Conservation (phyloP, 2,888 invertebrate species). For the Ametastegia equiseti region DNA sequence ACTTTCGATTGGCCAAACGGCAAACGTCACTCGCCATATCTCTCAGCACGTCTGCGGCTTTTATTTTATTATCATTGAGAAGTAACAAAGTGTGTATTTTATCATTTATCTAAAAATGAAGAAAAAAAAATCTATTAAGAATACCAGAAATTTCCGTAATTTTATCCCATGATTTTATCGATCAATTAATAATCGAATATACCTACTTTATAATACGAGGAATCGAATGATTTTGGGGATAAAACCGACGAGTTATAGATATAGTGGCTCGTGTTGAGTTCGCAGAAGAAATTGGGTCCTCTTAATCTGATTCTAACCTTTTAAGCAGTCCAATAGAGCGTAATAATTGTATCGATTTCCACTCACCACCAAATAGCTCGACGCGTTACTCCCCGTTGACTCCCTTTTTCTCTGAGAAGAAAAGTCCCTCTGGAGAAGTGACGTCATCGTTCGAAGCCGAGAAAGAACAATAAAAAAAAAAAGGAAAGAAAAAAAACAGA, state of each 20-base stretch:
- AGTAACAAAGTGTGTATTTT: too few relatives aligned
- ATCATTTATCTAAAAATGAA: too few relatives aligned
- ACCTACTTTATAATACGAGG: background rate
- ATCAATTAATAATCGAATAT: background rate
- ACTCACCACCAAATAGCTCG: slow-evolving; percentile 71
- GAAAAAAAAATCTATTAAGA: background rate
- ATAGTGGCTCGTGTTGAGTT: background rate
- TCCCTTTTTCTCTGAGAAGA: slow-evolving; percentile 69
- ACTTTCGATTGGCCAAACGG: background rate
- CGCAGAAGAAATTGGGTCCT: slow-evolving; percentile 8
- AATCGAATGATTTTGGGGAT: background rate
- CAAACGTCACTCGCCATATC: background rate
- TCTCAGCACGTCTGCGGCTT: too few relatives aligned
- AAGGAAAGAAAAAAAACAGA: background rate
- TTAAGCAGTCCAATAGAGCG: slow-evolving; percentile 29
- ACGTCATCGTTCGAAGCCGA: slow-evolving; percentile 66
- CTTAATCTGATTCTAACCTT: slow-evolving; percentile 40
- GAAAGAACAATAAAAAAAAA: background rate
- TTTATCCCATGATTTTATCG: background rate
- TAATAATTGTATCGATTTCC: slow-evolving; percentile 43
- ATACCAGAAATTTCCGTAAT: background rate
- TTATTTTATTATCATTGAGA: too few relatives aligned
- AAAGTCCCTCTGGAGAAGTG: slow-evolving; percentile 68
- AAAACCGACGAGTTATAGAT: background rate
- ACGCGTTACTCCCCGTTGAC: slow-evolving; percentile 71